Conservation (phyloP, 2,888 invertebrate species). For the Quadroppia sp. region DNA sequence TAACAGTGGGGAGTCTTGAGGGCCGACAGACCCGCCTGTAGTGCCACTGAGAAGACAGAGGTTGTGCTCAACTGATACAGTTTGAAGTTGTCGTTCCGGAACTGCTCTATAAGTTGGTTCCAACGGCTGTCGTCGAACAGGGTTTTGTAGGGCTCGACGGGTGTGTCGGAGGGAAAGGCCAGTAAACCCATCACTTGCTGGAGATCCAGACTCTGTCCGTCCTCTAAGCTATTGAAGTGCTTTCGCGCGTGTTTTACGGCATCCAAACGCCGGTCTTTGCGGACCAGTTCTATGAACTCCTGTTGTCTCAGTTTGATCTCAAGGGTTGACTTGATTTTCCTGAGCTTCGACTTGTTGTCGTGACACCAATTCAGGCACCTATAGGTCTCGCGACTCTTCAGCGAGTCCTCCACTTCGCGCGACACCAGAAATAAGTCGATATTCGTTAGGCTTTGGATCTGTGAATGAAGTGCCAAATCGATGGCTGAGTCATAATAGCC, state of each 20-base stretch:
- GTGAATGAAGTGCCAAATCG: constrained; percentile 72
- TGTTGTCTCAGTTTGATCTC: constrained; percentile 89
- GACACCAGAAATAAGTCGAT: constrained; percentile 63
- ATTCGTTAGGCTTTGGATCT: constrained; percentile 74
- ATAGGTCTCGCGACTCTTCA: constrained; percentile 72
- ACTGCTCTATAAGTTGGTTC: constrained; percentile 78
- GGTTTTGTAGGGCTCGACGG: constrained; percentile 53
- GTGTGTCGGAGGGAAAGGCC: constrained; percentile 80
- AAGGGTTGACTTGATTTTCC: constrained; percentile 78
- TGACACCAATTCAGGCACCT: constrained; percentile 93
- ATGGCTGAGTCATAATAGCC: constrained; percentile 94
- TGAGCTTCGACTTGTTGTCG: constrained; percentile 89
- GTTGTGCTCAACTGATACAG: constrained; percentile 87
- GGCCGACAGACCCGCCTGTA: constrained; percentile 90
- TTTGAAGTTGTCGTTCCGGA: constrained; percentile 87
- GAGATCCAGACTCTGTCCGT: constrained; percentile 71
- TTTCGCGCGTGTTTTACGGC: constrained; percentile 91
- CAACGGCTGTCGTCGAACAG: constrained; percentile 67
- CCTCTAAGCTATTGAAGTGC: constrained; percentile 80
- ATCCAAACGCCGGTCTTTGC: constrained; percentile 75
- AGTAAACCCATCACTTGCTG: constrained; percentile 93
- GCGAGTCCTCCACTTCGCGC: constrained; percentile 70
- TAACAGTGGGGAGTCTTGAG: constrained; percentile 74
- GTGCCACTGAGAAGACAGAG: constrained; percentile 82
- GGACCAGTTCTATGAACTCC: constrained; percentile 93